These are phyloP conservation scores for Marasmarcha lunaedactyla DNA, from an alignment of 2,888 invertebrate genomes.

Conservation along the genomic window DNA sequence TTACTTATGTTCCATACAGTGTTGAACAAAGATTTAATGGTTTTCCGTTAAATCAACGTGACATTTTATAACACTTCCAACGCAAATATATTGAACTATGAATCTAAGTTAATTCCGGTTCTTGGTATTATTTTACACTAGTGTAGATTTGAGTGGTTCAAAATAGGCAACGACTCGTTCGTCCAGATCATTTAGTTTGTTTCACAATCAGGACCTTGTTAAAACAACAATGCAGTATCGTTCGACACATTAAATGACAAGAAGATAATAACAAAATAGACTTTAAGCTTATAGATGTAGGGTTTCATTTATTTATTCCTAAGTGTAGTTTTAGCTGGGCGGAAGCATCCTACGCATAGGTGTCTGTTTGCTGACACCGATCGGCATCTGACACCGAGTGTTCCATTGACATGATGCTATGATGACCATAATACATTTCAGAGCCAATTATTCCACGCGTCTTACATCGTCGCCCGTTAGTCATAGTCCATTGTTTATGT, in stretches of 20 bases:
- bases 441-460: conserved; percentile 1
- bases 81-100: too few relatives aligned
- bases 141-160: too few relatives aligned
- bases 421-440: neutral
- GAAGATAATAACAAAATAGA: neutral
- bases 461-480: neutral
- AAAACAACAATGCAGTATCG: neutral
- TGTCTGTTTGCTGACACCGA: conserved; percentile 16
- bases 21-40: too few relatives aligned
- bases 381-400: conserved; percentile 16
- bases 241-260: too few relatives aligned
- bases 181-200: neutral
- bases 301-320: neutral
- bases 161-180: too few relatives aligned
- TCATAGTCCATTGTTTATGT: too few relatives aligned
- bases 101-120: too few relatives aligned
- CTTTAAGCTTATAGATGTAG: neutral
- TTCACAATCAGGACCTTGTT: neutral
- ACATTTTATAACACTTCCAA: too few relatives aligned
- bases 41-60: too few relatives aligned
- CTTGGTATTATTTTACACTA: too few relatives aligned
- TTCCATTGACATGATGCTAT: neutral
- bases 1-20: too few relatives aligned
- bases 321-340: conserved; percentile 21
- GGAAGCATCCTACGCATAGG: conserved; percentile 36